Evolutionary conservation across 1,140 invertebrate species (phyloP).

Genomic region (Brachionus plicatilis): DNA sequence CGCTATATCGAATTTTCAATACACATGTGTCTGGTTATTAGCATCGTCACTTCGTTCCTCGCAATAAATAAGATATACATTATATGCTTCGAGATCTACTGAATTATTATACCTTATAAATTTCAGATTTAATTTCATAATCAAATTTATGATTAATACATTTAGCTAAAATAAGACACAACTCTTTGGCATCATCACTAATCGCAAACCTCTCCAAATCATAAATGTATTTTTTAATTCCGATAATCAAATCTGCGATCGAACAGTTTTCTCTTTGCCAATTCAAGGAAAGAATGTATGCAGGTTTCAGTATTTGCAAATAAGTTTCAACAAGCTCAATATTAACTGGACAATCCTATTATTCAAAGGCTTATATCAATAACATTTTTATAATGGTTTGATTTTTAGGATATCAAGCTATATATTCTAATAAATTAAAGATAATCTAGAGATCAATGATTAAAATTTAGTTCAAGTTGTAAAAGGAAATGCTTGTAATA

Average conservation of each 20-base stretch:
- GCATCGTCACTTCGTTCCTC: no score
- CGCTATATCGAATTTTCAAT: no score
- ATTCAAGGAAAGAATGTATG: neutral
- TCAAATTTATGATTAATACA: neutral
- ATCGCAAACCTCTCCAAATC: neutral
- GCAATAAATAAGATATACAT: no score
- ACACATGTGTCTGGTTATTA: no score
- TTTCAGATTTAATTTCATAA: neutral
- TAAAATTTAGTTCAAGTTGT: neutral
- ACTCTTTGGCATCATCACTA: neutral
- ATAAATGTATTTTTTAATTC: neutral
- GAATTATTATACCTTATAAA: neutral
- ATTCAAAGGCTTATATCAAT: neutral
- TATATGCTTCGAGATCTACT: neutral
- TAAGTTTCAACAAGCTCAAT: neutral
- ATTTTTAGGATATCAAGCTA: neutral
- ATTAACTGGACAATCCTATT: neutral
- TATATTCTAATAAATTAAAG: neutral
- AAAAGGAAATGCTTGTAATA: neutral
- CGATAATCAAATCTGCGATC: neutral
- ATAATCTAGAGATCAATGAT: neutral
- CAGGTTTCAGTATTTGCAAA: neutral
- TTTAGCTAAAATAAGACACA: neutral
- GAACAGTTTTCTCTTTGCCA: neutral
- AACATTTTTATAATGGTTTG: no score